Percentiles rank a stretch among this genome's conserved stretches.
phyloP scores from a whole-genome alignment of 2,888 invertebrate species.

The Panzeria rudis region DNA sequence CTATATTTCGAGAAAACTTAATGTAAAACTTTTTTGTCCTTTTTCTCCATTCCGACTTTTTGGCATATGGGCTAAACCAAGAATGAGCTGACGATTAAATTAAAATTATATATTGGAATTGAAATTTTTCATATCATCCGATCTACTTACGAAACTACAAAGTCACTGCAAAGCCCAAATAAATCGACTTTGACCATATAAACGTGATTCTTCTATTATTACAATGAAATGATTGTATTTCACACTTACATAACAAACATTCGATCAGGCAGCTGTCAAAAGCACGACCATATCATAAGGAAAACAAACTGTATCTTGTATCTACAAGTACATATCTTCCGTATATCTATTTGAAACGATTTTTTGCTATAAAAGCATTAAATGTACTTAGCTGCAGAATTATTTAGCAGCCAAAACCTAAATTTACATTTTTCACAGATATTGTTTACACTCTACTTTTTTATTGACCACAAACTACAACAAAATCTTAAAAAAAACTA shows the following conservation, averaged over 20 bases:
- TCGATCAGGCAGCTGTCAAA: not conserved
- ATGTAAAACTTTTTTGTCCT: no score
- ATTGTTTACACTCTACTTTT: constrained; percentile 24
- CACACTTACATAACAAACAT: constrained; percentile 34
- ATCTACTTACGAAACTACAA: no score
- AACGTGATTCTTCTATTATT: no score
- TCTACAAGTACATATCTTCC: not conserved
- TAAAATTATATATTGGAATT: no score
- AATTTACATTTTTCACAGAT: constrained; percentile 20
- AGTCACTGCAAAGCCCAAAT: no score
- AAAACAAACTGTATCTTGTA: constrained; percentile 31
- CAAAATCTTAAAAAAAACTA: not conserved
- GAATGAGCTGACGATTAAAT: no score
- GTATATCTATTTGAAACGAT: not conserved
- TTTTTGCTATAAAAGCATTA: not conserved
- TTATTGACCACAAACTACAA: constrained; percentile 22
- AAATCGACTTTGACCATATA: no score
- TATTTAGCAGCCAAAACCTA: constrained; percentile 41
- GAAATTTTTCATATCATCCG: no score
- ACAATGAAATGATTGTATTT: constrained; percentile 1
- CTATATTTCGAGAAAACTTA: no score
- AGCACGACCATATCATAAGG: not conserved
- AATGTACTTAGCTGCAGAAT: constrained; percentile 11
- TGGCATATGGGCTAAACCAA: no score
- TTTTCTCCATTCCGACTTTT: no score